A percentile compares a stretch with the other conserved stretches of the same genome.
Conservation (phyloP, 1,140 invertebrate genomes). For the Meloidogyne hapla region DNA sequence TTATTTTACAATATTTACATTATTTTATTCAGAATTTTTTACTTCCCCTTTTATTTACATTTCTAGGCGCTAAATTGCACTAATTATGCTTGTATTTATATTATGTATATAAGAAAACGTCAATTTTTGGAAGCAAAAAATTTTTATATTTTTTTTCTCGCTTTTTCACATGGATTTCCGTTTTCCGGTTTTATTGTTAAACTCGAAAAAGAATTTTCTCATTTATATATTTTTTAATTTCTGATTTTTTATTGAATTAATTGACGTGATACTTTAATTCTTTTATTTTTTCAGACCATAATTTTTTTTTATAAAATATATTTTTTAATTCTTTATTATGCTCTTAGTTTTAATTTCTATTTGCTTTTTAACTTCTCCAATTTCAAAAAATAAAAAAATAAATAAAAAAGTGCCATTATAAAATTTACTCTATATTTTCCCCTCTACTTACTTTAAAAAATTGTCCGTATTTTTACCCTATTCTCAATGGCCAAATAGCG, state of each 20-base stretch:
- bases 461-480: neutral
- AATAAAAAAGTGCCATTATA: neutral
- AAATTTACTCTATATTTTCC: neutral
- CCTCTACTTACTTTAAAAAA: neutral
- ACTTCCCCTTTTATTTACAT: neutral
- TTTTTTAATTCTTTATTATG: neutral
- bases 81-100: neutral
- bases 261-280: too few species aligned
- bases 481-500: constrained; percentile 86
- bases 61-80: neutral
- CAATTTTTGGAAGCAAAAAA: too few species aligned
- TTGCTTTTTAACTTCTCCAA: neutral
- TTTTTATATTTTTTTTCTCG: neutral
- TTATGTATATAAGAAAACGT: too few species aligned
- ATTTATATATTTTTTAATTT: neutral
- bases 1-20: neutral
- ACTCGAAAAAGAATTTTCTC: neutral
- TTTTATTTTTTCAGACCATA: too few species aligned
- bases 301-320: constrained; percentile 67
- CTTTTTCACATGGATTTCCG: neutral
- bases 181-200: neutral
- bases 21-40: neutral
- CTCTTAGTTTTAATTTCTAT: neutral
- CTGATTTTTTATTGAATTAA: neutral
- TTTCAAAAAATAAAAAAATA: neutral